phyloP scores from a whole-genome alignment of 2,797 vertebrate species.

The Scolopax bukidnonensis region DNA sequence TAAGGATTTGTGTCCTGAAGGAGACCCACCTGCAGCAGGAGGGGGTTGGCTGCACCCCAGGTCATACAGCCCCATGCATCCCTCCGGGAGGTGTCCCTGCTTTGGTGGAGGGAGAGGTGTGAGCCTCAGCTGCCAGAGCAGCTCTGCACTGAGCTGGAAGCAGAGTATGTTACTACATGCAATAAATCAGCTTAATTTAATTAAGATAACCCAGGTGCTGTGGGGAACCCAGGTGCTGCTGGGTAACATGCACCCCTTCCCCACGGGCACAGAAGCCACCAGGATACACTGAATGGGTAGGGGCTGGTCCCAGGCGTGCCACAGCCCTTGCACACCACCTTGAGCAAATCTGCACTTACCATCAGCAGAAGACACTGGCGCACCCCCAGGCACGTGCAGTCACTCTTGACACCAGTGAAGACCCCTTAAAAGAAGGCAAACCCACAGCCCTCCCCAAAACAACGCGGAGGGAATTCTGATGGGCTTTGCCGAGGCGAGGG shows the following conservation, averaged over 20 bases:
- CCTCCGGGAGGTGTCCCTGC: rapidly evolving
- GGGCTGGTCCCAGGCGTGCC: background rate
- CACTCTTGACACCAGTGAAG: background rate
- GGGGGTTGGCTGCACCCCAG: rapidly evolving
- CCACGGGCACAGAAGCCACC: rapidly evolving
- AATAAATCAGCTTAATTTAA: background rate
- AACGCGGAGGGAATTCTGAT: background rate
- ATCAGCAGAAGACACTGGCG: background rate
- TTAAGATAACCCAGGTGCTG: background rate
- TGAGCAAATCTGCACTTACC: background rate
- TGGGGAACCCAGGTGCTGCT: background rate
- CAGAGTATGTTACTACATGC: rapidly evolving
- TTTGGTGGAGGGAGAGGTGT: rapidly evolving
- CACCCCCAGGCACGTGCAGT: background rate
- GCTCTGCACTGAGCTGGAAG: background rate
- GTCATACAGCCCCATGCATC: rapidly evolving
- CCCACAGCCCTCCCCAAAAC: too few relatives aligned
- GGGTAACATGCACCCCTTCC: background rate
- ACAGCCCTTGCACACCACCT: background rate
- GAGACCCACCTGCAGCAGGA: background rate
- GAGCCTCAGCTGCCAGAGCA: rapidly evolving
- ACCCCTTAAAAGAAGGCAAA: background rate
- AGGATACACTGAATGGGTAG: rapidly evolving
- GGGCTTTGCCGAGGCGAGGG: background rate
- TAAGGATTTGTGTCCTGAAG: background rate